Conservation (phyloP, 2,797 vertebrate genomes). For the Poecile montanus region DNA sequence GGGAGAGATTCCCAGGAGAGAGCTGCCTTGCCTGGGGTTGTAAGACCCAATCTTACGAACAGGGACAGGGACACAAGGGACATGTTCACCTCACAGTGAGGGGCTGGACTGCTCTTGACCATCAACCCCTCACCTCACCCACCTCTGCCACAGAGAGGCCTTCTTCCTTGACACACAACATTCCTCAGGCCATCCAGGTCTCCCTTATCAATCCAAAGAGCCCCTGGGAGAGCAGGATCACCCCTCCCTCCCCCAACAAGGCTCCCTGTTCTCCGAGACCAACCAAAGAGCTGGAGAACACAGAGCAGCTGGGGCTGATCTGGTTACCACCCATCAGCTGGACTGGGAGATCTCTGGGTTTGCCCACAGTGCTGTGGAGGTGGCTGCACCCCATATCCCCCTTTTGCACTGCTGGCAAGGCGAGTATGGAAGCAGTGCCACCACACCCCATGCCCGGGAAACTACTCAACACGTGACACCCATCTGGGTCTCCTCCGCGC, state of each 20-base stretch:
- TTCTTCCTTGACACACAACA: neutral
- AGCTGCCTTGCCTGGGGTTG: neutral
- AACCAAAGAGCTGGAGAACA: neutral
- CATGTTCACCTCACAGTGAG: rapidly evolving
- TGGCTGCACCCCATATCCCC: rapidly evolving
- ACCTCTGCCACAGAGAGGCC: rapidly evolving
- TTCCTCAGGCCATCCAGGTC: neutral
- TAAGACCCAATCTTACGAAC: neutral
- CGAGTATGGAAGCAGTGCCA: rapidly evolving
- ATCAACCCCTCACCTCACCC: neutral
- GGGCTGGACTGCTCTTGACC: neutral
- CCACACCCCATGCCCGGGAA: neutral
- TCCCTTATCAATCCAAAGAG: neutral
- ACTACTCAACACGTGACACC: rapidly evolving
- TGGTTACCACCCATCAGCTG: neutral
- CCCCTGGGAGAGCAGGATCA: neutral
- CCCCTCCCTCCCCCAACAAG: conserved; percentile 18
- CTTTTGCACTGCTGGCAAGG: neutral
- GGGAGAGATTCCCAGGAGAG: neutral
- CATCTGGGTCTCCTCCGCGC: neutral
- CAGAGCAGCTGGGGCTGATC: neutral
- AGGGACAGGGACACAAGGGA: neutral
- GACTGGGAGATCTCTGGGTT: neutral
- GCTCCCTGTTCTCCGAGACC: neutral
- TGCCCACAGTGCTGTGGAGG: rapidly evolving